A percentile compares a stretch with the other conserved stretches of the same genome.
Evolutionary conservation across 2,888 invertebrate genomes (phyloP).

Genomic region (Cheilosia vulpina): DNA sequence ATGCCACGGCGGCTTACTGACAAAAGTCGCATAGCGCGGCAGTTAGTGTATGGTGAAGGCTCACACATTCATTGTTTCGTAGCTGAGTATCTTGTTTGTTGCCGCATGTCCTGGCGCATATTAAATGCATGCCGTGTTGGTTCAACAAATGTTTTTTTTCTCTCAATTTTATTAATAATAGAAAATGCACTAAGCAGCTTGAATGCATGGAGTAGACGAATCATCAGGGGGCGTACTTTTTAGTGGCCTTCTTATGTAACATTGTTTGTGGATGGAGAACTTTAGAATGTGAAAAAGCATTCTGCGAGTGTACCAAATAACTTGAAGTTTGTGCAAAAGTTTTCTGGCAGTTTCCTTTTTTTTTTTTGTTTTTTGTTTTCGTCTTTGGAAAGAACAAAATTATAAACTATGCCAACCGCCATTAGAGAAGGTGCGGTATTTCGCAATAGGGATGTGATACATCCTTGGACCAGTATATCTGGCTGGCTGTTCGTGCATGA

Average conservation of each 20-base stretch:
- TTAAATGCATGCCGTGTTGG: slow-evolving; percentile 21
- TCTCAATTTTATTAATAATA: slow-evolving; percentile 34
- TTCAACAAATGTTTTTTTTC: slow-evolving; percentile 34
- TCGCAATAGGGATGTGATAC: slow-evolving; percentile 45
- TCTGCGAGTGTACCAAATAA: slow-evolving; percentile 57
- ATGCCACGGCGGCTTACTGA: slow-evolving; percentile 12
- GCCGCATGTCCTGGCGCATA: not conserved
- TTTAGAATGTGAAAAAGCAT: slow-evolving; percentile 57
- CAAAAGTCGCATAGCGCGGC: slow-evolving; percentile 40
- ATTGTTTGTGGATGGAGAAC: slow-evolving; percentile 49
- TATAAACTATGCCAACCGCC: slow-evolving; percentile 71
- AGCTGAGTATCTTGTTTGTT: slow-evolving; percentile 19
- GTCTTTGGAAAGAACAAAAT: slow-evolving; percentile 43
- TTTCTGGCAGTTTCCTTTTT: slow-evolving; percentile 13
- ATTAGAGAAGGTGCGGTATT: slow-evolving; percentile 66
- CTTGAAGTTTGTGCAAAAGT: slow-evolving; percentile 61
- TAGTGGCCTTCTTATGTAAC: slow-evolving; percentile 61
- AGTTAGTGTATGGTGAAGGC: not conserved
- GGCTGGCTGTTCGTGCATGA: no score
- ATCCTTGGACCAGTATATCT: slow-evolving; percentile 48
- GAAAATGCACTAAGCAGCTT: slow-evolving; percentile 45
- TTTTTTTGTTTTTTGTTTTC: no score
- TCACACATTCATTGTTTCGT: no score
- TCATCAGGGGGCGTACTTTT: slow-evolving; percentile 34
- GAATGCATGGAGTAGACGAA: not conserved